Evolutionary conservation across 92 coral and sea anemone species (phyloP).

Genomic region (Zoanthus sansibaricus): DNA sequence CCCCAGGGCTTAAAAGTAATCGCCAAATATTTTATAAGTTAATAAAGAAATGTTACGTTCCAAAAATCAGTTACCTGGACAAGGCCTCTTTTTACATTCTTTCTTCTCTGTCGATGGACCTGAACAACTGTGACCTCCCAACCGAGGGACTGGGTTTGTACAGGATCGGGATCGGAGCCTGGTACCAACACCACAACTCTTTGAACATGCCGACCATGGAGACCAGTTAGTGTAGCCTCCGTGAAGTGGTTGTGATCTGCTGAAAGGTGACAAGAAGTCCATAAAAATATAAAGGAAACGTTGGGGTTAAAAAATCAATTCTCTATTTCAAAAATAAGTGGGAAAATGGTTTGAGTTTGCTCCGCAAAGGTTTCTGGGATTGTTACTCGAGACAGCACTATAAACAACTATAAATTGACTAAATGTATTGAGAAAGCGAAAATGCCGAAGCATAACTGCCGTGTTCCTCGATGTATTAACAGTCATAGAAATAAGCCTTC

Average conservation of each 20-base stretch:
- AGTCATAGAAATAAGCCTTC: too few relatives aligned
- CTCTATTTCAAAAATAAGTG: too few relatives aligned
- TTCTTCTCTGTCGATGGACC: not conserved
- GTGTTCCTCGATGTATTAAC: too few relatives aligned
- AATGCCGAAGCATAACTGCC: too few relatives aligned
- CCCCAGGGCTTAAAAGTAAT: too few relatives aligned
- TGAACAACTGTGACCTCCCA: slow-evolving; percentile 4
- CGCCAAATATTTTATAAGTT: too few relatives aligned
- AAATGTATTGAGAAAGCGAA: too few relatives aligned
- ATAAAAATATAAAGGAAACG: not conserved
- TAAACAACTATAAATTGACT: too few relatives aligned
- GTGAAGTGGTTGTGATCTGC: not conserved
- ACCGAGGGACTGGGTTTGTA: slow-evolving; percentile 27
- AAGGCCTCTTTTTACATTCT: not conserved
- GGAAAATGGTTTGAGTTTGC: too few relatives aligned
- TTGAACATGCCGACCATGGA: slow-evolving; percentile 7
- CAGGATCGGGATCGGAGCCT: slow-evolving; percentile 19
- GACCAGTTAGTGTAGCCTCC: slow-evolving; percentile 6
- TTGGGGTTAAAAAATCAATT: not conserved
- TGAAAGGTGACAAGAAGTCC: not conserved
- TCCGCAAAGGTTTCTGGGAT: too few relatives aligned
- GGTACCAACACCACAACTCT: slow-evolving; percentile 24
- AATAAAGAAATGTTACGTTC: too few relatives aligned
- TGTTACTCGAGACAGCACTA: too few relatives aligned
- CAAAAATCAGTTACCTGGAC: slow-evolving; percentile 14